Conservation (phyloP, 2,797 vertebrate species). For the Sebastes trivittatus region DNA sequence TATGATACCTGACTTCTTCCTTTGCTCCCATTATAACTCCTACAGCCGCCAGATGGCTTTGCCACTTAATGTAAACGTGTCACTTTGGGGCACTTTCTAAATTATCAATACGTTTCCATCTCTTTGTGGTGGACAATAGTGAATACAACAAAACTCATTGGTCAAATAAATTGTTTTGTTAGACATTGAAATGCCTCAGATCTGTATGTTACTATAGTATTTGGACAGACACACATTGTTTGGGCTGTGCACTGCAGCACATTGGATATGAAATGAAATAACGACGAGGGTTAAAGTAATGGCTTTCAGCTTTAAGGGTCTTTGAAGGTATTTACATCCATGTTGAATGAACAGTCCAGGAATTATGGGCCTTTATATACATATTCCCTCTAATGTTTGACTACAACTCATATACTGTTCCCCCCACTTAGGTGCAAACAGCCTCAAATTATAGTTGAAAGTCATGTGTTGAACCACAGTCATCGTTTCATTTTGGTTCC, state of each 20-base stretch:
- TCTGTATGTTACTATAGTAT: not conserved
- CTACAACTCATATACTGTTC: not conserved
- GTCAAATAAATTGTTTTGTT: not conserved
- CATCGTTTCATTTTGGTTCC: not conserved
- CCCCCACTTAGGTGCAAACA: not conserved
- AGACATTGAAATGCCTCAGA: not conserved
- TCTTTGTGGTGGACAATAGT: not conserved
- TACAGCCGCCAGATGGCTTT: not conserved
- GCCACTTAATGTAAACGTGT: not conserved
- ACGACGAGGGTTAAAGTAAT: not conserved
- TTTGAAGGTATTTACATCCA: constrained; percentile 4
- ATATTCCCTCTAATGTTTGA: not conserved
- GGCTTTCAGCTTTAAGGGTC: constrained; percentile 7
- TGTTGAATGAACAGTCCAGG: not conserved
- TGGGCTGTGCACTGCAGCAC: not conserved
- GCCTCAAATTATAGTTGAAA: not conserved
- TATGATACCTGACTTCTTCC: not conserved
- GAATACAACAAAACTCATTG: too few relatives aligned
- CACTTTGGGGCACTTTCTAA: not conserved
- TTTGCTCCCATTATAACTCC: not conserved
- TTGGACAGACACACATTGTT: not conserved
- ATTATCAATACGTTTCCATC: not conserved
- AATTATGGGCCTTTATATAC: not conserved
- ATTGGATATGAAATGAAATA: not conserved
- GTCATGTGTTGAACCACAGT: not conserved